These are phyloP conservation scores for Melanocharis versteri DNA, from an alignment of 2,113 vertebrate genomes.

Conservation along the genomic window DNA sequence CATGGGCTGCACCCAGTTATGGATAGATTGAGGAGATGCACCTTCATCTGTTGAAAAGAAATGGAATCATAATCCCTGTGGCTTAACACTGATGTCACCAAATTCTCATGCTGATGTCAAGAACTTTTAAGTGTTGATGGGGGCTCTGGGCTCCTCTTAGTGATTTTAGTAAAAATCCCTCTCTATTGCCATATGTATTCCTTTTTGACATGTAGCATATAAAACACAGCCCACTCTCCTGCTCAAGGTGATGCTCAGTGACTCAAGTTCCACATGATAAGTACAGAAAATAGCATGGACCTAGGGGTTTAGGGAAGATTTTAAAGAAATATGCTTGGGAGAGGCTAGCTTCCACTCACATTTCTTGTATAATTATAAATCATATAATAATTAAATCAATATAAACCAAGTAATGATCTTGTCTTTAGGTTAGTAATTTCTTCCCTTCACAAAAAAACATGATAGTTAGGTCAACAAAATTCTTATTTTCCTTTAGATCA, in stretches of 20 bases:
- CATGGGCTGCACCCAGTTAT: neutral
- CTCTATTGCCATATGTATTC: neutral
- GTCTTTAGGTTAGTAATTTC: neutral
- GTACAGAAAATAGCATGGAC: neutral
- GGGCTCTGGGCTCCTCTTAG: neutral
- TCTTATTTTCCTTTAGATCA: neutral
- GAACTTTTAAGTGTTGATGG: neutral
- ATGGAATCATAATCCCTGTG: neutral
- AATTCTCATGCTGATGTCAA: neutral
- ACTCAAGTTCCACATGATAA: neutral
- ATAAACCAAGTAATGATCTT: neutral
- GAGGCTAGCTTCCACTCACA: neutral
- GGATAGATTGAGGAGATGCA: fast-evolving
- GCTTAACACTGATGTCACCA: neutral
- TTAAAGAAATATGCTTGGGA: neutral
- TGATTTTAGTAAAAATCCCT: neutral
- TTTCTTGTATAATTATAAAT: neutral
- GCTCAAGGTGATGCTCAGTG: neutral
- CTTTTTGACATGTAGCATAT: neutral
- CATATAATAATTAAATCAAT: neutral
- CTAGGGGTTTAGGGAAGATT: neutral
- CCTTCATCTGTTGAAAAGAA: neutral
- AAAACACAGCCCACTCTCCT: neutral
- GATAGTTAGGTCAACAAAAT: neutral
- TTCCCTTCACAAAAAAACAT: no score